phyloP scores from a whole-genome alignment of 2,797 vertebrate species.

The Pogoniulus pusillus region DNA sequence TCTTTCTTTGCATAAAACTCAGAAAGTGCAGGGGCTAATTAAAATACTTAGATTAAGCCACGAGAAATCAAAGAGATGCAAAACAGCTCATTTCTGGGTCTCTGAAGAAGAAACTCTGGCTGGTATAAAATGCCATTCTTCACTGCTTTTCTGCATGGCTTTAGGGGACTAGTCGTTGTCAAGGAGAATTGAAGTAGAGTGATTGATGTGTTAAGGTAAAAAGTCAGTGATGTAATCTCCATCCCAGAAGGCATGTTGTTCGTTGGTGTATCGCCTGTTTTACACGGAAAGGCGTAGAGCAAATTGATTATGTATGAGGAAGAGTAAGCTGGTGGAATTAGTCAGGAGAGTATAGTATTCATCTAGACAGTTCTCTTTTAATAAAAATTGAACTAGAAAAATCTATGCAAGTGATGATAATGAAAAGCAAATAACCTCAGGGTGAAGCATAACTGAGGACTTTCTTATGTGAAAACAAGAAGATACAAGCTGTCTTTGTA shows the following conservation, averaged over 20 bases:
- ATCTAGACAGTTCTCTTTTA: slow-evolving; percentile 16
- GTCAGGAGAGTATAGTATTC: background rate
- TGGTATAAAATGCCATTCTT: background rate
- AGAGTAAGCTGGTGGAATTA: slow-evolving; percentile 38
- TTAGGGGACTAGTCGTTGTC: slow-evolving; percentile 58
- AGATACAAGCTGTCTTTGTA: background rate
- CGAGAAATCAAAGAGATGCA: slow-evolving; percentile 33
- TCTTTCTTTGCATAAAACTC: background rate
- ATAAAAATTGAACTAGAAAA: slow-evolving; percentile 22
- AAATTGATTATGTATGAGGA: slow-evolving; percentile 52
- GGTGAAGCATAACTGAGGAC: background rate
- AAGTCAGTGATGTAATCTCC: slow-evolving; percentile 72
- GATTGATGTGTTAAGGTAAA: slow-evolving; percentile 75
- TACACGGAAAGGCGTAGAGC: slow-evolving; percentile 33
- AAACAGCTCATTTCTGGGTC: background rate
- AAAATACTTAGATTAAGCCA: slow-evolving; percentile 43
- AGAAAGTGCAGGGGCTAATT: slow-evolving; percentile 32
- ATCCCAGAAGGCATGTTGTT: slow-evolving; percentile 65
- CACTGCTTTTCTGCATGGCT: slow-evolving; percentile 35
- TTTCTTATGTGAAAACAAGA: slow-evolving; percentile 9
- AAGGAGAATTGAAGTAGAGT: slow-evolving; percentile 53
- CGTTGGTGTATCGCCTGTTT: slow-evolving; percentile 13
- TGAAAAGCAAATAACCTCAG: slow-evolving; percentile 45
- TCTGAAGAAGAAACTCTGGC: background rate
- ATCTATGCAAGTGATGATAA: slow-evolving; percentile 20